These are phyloP conservation scores for Drosophila rubida DNA, from an alignment of 2,888 invertebrate genomes.

Conservation along the genomic window DNA sequence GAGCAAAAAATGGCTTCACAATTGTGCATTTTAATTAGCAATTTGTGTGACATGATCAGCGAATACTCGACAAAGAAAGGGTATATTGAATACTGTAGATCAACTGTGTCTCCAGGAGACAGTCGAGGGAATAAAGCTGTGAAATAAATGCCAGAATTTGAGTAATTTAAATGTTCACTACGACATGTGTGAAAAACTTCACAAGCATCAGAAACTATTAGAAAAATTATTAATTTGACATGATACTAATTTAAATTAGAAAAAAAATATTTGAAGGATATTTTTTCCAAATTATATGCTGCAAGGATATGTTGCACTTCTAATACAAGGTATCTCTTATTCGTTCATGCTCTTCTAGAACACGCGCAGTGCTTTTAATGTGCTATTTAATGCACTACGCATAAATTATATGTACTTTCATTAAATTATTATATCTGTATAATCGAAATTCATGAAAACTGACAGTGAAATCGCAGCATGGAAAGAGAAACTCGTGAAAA, in stretches of 20 bases:
- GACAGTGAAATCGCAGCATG: not conserved
- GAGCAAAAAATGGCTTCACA: constrained; percentile 24
- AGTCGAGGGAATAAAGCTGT: not conserved
- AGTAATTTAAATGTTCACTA: too few species aligned
- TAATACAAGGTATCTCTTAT: not conserved
- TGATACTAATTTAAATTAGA: not conserved
- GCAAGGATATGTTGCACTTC: not conserved
- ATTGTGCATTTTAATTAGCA: constrained; percentile 66
- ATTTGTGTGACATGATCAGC: constrained; percentile 33
- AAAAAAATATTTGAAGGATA: too few species aligned
- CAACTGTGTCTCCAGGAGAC: not conserved
- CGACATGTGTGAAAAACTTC: too few species aligned
- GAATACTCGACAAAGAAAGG: constrained; percentile 9
- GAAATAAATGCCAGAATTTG: too few species aligned
- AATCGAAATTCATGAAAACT: constrained; percentile 23
- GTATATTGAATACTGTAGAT: not conserved
- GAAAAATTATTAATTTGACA: not conserved
- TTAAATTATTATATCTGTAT: constrained; percentile 49
- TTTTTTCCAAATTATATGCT: too few species aligned
- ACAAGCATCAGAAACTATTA: too few species aligned
- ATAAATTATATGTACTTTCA: constrained; percentile 50
- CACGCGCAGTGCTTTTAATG: constrained; percentile 26
- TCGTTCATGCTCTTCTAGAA: not conserved
- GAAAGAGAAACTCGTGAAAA: not conserved
- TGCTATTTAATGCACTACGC: constrained; percentile 51